Conservation (phyloP, 2,797 vertebrate genomes). For the Tragopan temminckii region DNA sequence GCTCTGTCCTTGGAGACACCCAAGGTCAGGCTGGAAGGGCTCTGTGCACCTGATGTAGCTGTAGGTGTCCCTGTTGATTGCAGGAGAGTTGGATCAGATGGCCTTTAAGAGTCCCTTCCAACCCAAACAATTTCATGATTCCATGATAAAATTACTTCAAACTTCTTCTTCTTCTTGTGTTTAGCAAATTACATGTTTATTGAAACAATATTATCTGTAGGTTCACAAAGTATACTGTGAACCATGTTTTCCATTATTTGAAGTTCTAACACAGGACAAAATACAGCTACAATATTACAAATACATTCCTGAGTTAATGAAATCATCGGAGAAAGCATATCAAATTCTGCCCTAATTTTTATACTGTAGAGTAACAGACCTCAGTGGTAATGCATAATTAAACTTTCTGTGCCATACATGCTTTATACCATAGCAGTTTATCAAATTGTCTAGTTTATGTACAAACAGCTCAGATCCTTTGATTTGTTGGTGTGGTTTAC, state of each 20-base stretch:
- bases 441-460: background rate
- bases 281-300: background rate
- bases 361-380: background rate
- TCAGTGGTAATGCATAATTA: background rate
- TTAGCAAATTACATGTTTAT: background rate
- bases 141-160: background rate
- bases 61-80: too few species aligned
- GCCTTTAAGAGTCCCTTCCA: too few species aligned
- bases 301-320: background rate
- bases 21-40: too few species aligned
- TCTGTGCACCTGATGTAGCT: too few species aligned
- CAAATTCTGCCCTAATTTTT: background rate
- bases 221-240: background rate
- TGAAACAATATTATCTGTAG: background rate
- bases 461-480: background rate
- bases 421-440: background rate
- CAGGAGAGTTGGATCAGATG: too few species aligned
- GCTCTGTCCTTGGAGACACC: too few species aligned
- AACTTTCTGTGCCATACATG: background rate
- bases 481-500: background rate
- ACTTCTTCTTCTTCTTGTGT: background rate
- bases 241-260: background rate
- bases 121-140: too few species aligned
- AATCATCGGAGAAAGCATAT: background rate
- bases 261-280: background rate